Evolutionary conservation across 2,888 invertebrate genomes (phyloP), one percentile per base, ranked within the genome.

Genomic region (Xestoiulus laeticollis): DNA sequence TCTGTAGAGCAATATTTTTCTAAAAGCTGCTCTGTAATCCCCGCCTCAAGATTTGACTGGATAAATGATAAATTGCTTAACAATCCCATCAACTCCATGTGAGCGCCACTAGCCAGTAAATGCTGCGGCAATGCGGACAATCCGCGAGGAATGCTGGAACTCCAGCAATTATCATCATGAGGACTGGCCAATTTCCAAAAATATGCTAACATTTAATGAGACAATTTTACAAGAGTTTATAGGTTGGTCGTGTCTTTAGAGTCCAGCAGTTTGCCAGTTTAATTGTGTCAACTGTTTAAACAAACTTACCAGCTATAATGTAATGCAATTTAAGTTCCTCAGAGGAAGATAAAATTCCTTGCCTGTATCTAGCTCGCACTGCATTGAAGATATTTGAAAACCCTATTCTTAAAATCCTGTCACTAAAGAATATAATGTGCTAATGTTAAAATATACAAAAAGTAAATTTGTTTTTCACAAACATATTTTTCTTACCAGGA

Each of bases 51-150:
- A 53, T 85, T 84, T 53, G 84, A 19, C 53, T 85, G 44, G 38
- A 87, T 59, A 38, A 85, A 87, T 30, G 53, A 12, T 32, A 87
- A 85, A 87, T 87, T 43, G 26, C 44, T 33, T 22, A 87, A 59
- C 30, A 87, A 26, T 4, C 44, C 33, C 22, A 14, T 43, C 19
- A 59, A 10, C 22, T 48, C 43, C 8, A 33, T 44, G 22, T 5
- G n/a, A 85, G 85, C 26, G 16, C 85, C 85, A n/a, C 87, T 26
- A 32, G 44, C 48, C 14, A 85, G 30, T 85, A 87, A 33, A 59
- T 87, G 87, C 22, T 30, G 26, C 6, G 68, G 48, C 33, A 87
- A 30, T 30, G 53, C 22, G 3, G n/a, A 43, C 10, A 87, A 26
- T 22, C 53, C 84, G 26, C 85, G 82, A 38, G 38, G 32, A 53